Evolutionary conservation across 2,797 vertebrate species (phyloP), one percentile per base, ranked within the genome.

Genomic region (Balearica regulorum): DNA sequence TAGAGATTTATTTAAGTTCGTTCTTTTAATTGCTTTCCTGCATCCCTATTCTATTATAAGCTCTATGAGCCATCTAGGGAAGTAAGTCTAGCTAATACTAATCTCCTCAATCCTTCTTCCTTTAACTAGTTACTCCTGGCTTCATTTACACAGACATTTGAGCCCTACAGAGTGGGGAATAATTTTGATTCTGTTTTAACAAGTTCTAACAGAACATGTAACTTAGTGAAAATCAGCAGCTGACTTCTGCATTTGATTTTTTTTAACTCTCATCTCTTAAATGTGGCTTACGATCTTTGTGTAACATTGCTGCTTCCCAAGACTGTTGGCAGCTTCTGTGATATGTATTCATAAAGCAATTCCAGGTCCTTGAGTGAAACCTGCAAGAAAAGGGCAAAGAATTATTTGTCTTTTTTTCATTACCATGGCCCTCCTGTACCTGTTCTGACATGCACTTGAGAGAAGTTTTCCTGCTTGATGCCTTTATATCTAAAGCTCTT

Each of bases 11-110:
- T 94, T 89, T 83, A 83, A 94, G 94, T 95, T 94, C 73, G 77
- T 91, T 94, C 93, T 94, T 91, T 60, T 94, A 97, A 97, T 96
- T 96, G 96, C 94, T 93, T 95, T 92, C 95, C 82, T 88, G 88
- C 83, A 86, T 96, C 91, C 86, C 85, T 28, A 1, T 87, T 94
- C 90, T 87, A 55, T 90, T 95, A 19, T 66, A 87, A 87, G 93
- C 88, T 95, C 88, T 43, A 13, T 66, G 91, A 96, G 93, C 93
- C 90, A 93, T 82, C 91, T 25, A 82, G 93, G 88, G 90, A 95
- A 94, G 96, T 41, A 61, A 89, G 58, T 77, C 83, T 76, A 35
- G 90, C 73, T 94, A 60, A 35, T 58, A 75, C 60, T 95, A 81
- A 95, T 90, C 93, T 87, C 70, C 77, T 77, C 91, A 70, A 79